These are phyloP conservation scores for Ochotona princeps DNA, from an alignment of 2,113 vertebrate species.

Conservation along the genomic window DNA sequence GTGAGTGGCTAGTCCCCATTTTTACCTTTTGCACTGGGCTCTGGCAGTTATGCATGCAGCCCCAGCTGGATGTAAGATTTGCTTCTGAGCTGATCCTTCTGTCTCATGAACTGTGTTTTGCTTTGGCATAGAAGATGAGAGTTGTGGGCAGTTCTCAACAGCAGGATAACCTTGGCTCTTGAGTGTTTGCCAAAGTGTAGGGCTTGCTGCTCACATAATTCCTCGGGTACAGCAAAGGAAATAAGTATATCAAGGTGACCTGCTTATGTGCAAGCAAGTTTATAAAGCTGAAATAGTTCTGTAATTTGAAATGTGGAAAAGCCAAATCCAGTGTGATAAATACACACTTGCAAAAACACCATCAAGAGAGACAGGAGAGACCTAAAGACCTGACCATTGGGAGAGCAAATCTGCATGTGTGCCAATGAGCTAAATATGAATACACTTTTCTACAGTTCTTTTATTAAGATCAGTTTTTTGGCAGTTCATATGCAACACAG, in stretches of 20 bases:
- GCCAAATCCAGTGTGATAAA: background rate
- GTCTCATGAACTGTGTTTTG: constrained; percentile 13
- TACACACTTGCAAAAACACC: background rate
- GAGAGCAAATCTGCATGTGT: constrained; percentile 13
- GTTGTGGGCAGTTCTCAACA: background rate
- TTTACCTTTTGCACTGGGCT: background rate
- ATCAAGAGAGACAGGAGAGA: background rate
- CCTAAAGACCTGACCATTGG: constrained; percentile 19
- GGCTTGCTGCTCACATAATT: constrained; percentile 6
- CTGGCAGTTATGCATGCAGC: background rate
- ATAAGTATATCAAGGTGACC: background rate
- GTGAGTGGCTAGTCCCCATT: background rate
- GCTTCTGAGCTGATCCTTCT: constrained; percentile 9
- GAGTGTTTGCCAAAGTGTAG: constrained; percentile 30
- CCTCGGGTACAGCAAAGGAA: background rate
- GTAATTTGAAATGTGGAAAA: constrained; percentile 6
- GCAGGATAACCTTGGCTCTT: background rate
- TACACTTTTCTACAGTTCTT: constrained; percentile 15
- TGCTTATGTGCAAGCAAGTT: constrained; percentile 15
- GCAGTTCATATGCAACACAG: constrained; percentile 24
- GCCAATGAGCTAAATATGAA: constrained; percentile 28
- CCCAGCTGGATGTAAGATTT: background rate
- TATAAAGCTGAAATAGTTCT: constrained; percentile 7
- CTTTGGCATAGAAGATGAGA: background rate
- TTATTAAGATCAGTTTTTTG: constrained; percentile 36